Evolutionary conservation across 2,888 invertebrate genomes (phyloP), one percentile per base, ranked within the genome.

Genomic region (Epsilonema sp.): DNA sequence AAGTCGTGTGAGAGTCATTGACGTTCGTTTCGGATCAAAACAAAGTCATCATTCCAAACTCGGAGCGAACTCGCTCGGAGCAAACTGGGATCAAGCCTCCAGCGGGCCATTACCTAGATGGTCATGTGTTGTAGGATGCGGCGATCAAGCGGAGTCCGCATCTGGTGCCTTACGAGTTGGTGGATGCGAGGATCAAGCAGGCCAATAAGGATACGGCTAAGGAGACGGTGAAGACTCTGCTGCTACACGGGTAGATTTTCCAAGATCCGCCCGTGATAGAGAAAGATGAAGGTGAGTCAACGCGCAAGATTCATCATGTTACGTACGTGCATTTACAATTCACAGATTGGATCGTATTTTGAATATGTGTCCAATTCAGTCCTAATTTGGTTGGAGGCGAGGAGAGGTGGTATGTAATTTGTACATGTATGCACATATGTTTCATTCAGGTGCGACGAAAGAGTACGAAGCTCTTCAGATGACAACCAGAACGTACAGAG

Each of bases 141-240:
- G 83, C 83, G 44, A 82, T 86, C 75, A 79, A 82, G 58, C 76
- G 97, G 22, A 92, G 89, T 53, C 94, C 97, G 0, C 94, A 97
- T 70, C 72, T 99, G 56, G 92, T 99, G 16, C 94, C 92, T 0
- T 99, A 97, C 65, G 76, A 75, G 1, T 90, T 89, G 70, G 92
- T 97, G 1, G 92, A 94, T 64, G 87, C 89, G 51, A 82, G 85
- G 0, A 99, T 99, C 58, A 97, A 97, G 67, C 89, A 90, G 63
- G 92, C 94, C 0, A 97, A 99, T 70, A 75, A 92, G 38, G 92
- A 94, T 59, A 92, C 92, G 0, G 90, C 97, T 0, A 86, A 86
- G 1, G 97, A 99, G 69, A 92, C 90, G 0, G 92, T 99, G 1
- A 73, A 87, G 52, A 97, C 94, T 0, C 72, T 99, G 1, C 71